phyloP scores from a whole-genome alignment of 2,888 invertebrate genomes.

The Urechis unicinctus region DNA sequence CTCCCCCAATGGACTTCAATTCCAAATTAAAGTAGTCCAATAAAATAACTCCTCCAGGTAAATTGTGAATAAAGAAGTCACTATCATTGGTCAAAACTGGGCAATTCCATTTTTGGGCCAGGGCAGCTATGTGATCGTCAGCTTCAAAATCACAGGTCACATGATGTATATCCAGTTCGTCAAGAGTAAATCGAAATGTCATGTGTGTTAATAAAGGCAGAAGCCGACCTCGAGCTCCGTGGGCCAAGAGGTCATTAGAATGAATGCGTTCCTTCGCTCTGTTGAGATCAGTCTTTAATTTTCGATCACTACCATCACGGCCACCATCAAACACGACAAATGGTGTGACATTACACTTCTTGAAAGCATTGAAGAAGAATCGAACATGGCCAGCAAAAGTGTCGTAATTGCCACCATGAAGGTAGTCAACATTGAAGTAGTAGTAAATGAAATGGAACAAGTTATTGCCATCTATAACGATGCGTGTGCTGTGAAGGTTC shows the following conservation, averaged over 20 bases:
- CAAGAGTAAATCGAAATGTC: conserved; percentile 67
- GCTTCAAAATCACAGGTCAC: conserved; percentile 81
- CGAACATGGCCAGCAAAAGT: conserved; percentile 26
- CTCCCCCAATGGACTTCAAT: conserved; percentile 1
- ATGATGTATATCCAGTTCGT: conserved; percentile 61
- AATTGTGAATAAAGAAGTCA: conserved; percentile 85
- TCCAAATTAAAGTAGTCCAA: conserved; percentile 52
- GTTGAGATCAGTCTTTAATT: conserved; percentile 34
- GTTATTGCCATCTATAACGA: conserved; percentile 49
- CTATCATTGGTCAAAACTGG: conserved; percentile 89
- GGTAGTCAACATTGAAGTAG: conserved; percentile 27
- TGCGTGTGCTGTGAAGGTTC: conserved; percentile 31
- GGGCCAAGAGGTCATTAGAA: conserved; percentile 16
- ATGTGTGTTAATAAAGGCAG: conserved; percentile 71
- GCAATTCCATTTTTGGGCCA: conserved; percentile 71
- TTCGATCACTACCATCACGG: conserved; percentile 38
- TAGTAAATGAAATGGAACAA: conserved; percentile 41
- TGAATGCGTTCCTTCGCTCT: conserved; percentile 33
- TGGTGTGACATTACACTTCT: conserved; percentile 32
- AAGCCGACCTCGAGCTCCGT: conserved; percentile 33
- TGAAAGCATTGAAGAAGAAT: conserved; percentile 31
- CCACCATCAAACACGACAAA: conserved; percentile 48
- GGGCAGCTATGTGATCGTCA: conserved; percentile 77
- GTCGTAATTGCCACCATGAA: conserved; percentile 49
- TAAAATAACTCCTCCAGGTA: conserved; percentile 67